Evolutionary conservation across 2,113 vertebrate genomes (phyloP), one percentile per base, ranked within the genome.

Genomic region (Suncus etruscus): DNA sequence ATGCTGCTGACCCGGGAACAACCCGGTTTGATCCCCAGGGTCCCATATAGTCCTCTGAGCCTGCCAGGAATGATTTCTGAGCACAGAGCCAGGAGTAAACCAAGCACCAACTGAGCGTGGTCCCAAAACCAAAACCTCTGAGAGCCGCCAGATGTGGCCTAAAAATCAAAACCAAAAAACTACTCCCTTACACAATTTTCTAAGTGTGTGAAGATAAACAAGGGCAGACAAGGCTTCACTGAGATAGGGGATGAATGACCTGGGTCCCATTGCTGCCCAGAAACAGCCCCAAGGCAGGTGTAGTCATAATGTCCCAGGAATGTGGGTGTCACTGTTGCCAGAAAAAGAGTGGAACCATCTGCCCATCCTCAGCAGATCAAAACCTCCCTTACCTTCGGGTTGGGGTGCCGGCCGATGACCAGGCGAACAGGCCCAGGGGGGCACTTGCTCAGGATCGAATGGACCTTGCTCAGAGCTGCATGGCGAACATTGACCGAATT

Each of bases 401-500:
- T 99, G 15, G 99, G 99, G 96, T 99, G 99, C 39, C 99, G 97
- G 93, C 99, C 99, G 58, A 99, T 98, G 91, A 99, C 99, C 5
- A 99, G 98, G 95, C 98, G 99, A 47, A 99, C 98, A 0, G 98
- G 99, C 83, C 99, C 99, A 0, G 99, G 99, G 29, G 99, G 99
- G 75, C 99, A 99, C 86, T 99, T 99, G 11, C 99, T 99, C 91
- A 99, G 97, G 95, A 99, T 98, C 86, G 99, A 98, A 0, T 99
- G 99, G 20, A 99, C 99, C 97, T 99, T 99, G 3, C 99, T 99
- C 83, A 99, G 95, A 0, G 98, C 99, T 0, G 98, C 99, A 0
- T 99, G 99, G 9, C 98, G 98, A 63, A 99, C 98, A 20, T 98
- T 99, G 83, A 99, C 98, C 0, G 98, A 99, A 94, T 99, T 99